Evolutionary conservation across 30 jellyfish, hydroid and myxozoan genomes (phyloP).

Genomic region (Aurelia aurita): DNA sequence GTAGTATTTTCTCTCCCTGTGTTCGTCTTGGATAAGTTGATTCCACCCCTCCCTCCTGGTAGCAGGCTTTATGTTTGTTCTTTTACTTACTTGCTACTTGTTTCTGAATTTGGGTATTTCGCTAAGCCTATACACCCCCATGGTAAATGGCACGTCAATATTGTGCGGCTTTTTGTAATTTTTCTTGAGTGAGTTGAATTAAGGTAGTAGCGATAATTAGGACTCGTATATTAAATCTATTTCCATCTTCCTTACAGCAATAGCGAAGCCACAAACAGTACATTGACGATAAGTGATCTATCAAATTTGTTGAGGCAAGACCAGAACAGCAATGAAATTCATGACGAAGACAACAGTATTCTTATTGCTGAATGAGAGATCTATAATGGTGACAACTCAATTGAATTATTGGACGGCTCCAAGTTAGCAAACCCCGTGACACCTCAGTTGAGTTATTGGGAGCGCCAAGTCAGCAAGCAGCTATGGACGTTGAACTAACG

Average conservation of each 20-base stretch:
- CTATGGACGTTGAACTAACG: no score
- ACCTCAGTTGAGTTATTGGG: no score
- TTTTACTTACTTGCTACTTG: background rate
- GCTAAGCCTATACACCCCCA: background rate
- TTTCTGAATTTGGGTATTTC: no score
- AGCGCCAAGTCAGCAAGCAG: no score
- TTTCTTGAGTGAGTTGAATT: no score
- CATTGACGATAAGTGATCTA: conserved; percentile 46
- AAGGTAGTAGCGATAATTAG: no score
- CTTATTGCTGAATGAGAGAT: no score
- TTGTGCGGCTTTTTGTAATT: background rate
- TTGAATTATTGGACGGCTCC: no score
- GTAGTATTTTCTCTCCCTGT: background rate
- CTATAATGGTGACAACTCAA: no score
- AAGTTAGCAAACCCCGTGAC: no score
- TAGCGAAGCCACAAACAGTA: conserved; percentile 26
- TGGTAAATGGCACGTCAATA: background rate
- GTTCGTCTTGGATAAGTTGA: background rate
- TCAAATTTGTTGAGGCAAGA: conserved; percentile 16
- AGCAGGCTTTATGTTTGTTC: background rate
- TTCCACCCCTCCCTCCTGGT: background rate
- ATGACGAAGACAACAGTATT: background rate
- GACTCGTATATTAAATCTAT: no score
- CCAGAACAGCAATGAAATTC: background rate
- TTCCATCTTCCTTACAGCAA: background rate